phyloP scores from a whole-genome alignment of 1,140 invertebrate species.

The Ceratina calcarata region DNA sequence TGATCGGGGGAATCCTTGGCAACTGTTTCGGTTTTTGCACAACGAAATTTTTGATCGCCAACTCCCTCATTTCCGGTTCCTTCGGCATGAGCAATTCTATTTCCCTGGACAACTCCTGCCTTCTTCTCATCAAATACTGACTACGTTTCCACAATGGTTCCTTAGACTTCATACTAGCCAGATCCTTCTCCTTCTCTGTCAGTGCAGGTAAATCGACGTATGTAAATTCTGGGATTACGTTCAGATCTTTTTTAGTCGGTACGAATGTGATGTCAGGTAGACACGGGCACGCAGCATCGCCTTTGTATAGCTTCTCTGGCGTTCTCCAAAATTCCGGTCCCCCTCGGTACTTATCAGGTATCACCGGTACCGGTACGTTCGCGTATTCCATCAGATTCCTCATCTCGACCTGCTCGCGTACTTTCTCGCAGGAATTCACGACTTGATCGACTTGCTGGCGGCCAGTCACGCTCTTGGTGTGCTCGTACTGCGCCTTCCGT shows the following conservation, averaged over 20 bases:
- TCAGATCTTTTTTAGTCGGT: constrained; percentile 43
- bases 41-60: constrained; percentile 49
- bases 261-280: constrained; percentile 42
- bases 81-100: constrained; percentile 50
- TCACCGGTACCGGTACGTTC: constrained; percentile 64
- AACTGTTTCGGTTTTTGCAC: neutral
- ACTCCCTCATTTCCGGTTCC: constrained; percentile 37
- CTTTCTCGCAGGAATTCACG: constrained; percentile 68
- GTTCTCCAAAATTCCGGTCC: constrained; percentile 68
- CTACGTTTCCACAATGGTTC: constrained; percentile 45
- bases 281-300: neutral
- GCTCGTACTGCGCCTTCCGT: constrained; percentile 45
- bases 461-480: constrained; percentile 30
- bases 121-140: constrained; percentile 51
- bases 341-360: constrained; percentile 63
- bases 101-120: constrained; percentile 34
- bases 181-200: constrained; percentile 69
- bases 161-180: constrained; percentile 12
- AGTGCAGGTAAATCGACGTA: constrained; percentile 75
- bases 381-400: constrained; percentile 69
- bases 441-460: constrained; percentile 72
- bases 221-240: constrained; percentile 66
- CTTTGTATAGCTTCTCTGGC: constrained; percentile 39
- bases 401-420: constrained; percentile 64
- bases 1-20: constrained; percentile 43